A percentile compares a stretch with the other conserved stretches of the same genome.
Conservation (phyloP, 1,140 invertebrate genomes). For the Glomeris maerens region DNA sequence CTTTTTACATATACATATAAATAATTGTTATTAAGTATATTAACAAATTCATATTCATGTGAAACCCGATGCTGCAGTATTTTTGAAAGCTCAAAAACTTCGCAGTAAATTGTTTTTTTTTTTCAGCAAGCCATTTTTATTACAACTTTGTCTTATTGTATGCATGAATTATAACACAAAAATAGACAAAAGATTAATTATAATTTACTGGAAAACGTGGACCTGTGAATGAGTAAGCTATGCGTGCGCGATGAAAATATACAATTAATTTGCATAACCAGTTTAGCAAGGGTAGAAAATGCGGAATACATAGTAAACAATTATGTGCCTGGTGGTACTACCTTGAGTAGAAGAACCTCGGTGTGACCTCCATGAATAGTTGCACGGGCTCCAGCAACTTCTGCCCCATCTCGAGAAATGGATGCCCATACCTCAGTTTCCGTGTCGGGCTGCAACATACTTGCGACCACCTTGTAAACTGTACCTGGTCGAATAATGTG, state of each 20-base stretch:
- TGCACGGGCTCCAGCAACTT: slow-evolving; percentile 24
- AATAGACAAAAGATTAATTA: background rate
- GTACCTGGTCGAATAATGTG: slow-evolving; percentile 28
- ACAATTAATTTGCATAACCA: too few relatives aligned
- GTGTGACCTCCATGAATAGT: slow-evolving; percentile 21
- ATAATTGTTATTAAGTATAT: background rate
- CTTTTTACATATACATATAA: background rate
- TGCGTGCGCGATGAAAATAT: background rate
- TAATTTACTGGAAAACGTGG: background rate
- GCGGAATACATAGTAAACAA: too few relatives aligned
- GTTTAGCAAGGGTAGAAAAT: too few relatives aligned
- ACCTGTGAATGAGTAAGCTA: background rate
- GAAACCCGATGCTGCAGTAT: background rate
- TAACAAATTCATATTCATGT: background rate
- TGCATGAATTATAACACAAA: background rate
- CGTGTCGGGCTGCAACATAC: slow-evolving; percentile 26
- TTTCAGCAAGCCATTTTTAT: too few relatives aligned
- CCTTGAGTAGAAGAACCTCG: slow-evolving; percentile 27
- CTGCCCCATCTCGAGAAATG: slow-evolving; percentile 27
- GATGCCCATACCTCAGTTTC: slow-evolving; percentile 34
- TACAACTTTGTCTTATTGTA: background rate
- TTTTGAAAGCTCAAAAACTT: background rate
- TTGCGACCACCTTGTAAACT: slow-evolving; percentile 27
- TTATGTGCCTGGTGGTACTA: slow-evolving; percentile 17
- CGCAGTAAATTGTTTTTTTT: too few relatives aligned